phyloP scores from a whole-genome alignment of 2,888 invertebrate genomes.

The Diadegma fenestrale region DNA sequence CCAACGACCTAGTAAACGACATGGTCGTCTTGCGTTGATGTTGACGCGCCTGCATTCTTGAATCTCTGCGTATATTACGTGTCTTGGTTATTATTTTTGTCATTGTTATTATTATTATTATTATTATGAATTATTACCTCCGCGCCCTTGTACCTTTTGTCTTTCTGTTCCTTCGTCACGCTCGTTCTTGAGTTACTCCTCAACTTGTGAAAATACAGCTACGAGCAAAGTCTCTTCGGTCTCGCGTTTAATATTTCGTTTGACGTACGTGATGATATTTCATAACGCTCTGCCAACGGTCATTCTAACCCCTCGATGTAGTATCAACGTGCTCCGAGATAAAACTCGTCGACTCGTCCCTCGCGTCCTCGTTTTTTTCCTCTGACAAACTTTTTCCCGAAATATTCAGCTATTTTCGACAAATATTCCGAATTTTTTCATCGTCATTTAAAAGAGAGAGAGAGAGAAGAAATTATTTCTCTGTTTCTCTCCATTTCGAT shows the following conservation, averaged over 20 bases:
- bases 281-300: background rate
- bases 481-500: background rate
- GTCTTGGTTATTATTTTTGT: background rate
- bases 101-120: background rate
- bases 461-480: background rate
- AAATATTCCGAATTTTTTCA: too few relatives aligned
- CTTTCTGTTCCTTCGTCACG: background rate
- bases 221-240: background rate
- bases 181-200: constrained; percentile 37
- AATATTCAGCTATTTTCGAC: background rate
- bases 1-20: background rate
- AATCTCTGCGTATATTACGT: background rate
- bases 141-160: too few relatives aligned
- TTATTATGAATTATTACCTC: background rate
- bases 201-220: background rate
- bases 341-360: background rate
- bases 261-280: background rate
- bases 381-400: background rate
- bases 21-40: background rate
- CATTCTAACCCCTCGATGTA: constrained; percentile 9
- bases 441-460: background rate
- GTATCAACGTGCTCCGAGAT: background rate
- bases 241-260: constrained; percentile 12
- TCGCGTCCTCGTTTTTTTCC: background rate
- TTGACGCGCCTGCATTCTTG: background rate